Percentiles rank a stretch among this genome's conserved stretches.
phyloP scores from a whole-genome alignment of 2,888 invertebrate species.

The Hartigia nigra region DNA sequence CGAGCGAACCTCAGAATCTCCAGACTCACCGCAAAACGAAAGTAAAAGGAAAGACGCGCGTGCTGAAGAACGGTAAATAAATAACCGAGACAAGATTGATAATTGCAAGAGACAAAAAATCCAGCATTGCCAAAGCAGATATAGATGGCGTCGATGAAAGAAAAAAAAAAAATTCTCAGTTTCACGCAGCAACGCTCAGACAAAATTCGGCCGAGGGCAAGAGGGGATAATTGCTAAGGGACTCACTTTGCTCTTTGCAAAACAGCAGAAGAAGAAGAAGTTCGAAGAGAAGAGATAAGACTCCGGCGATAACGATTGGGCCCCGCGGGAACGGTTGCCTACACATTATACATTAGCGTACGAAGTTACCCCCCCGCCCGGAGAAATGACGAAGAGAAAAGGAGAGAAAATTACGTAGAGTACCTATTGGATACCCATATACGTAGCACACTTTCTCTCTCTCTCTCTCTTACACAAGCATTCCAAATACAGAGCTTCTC shows the following conservation, averaged over 20 bases:
- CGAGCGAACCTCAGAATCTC: no score
- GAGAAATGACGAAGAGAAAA: background rate
- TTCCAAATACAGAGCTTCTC: conserved; percentile 12
- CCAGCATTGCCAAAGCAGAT: conserved; percentile 5
- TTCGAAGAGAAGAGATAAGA: conserved; percentile 58
- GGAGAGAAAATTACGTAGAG: conserved; percentile 1
- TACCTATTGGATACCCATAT: conserved; percentile 1
- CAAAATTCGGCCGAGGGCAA: conserved; percentile 2
- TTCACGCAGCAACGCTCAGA: background rate
- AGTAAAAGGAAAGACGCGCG: background rate
- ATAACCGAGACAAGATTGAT: background rate
- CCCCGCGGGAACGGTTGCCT: conserved; percentile 59
- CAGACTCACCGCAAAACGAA: background rate
- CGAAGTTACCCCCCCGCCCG: background rate
- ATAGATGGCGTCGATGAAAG: background rate
- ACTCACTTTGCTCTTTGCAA: conserved; percentile 53
- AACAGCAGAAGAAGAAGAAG: conserved; percentile 54
- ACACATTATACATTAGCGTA: conserved; percentile 44
- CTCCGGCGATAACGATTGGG: conserved; percentile 61
- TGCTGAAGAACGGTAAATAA: background rate
- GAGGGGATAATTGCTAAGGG: conserved; percentile 62
- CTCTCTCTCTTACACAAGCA: conserved; percentile 29
- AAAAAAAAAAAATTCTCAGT: conserved; percentile 13
- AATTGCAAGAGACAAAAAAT: conserved; percentile 9
- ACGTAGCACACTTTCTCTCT: conserved; percentile 24